Percentiles rank a stretch among this genome's conserved stretches.
phyloP scores from a whole-genome alignment of 2,797 vertebrate genomes.

The Lutjanus argentimaculatus region DNA sequence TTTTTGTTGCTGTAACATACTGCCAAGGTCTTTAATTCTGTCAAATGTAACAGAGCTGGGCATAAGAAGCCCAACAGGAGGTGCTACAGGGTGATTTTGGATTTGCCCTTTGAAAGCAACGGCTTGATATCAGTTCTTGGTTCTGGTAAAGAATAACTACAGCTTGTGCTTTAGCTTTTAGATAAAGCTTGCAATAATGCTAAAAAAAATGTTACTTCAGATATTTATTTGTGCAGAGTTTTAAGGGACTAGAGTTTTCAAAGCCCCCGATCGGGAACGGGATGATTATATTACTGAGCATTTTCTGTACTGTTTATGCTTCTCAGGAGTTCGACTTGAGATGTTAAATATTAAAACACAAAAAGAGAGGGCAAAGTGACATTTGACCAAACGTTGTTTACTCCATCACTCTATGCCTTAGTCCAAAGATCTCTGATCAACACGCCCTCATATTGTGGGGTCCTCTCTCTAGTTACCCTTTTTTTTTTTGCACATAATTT shows the following conservation, averaged over 20 bases:
- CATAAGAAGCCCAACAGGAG: conserved; percentile 1
- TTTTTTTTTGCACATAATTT: conserved; percentile 54
- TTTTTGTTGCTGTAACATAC: conserved; percentile 16
- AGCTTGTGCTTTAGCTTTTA: conserved; percentile 12
- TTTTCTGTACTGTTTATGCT: conserved; percentile 15
- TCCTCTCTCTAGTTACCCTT: conserved; percentile 32
- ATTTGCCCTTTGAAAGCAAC: conserved; percentile 23
- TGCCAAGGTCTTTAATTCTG: conserved; percentile 7
- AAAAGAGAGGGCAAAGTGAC: conserved; percentile 20
- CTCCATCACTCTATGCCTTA: conserved; percentile 61
- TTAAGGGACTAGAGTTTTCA: background rate
- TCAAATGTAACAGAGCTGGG: background rate
- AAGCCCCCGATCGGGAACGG: background rate
- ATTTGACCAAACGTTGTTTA: conserved; percentile 50
- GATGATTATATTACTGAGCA: conserved; percentile 16
- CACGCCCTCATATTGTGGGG: conserved; percentile 16
- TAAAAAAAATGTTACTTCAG: background rate
- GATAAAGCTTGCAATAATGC: background rate
- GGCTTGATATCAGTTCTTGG: background rate
- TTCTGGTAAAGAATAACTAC: background rate
- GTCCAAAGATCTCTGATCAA: conserved; percentile 49
- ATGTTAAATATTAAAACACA: conserved; percentile 20
- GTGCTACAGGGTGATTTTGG: background rate
- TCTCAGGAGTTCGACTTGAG: conserved; percentile 45
- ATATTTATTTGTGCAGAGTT: conserved; percentile 3